phyloP scores from a whole-genome alignment of 2,113 vertebrate genomes.

The Calidris pugnax region DNA sequence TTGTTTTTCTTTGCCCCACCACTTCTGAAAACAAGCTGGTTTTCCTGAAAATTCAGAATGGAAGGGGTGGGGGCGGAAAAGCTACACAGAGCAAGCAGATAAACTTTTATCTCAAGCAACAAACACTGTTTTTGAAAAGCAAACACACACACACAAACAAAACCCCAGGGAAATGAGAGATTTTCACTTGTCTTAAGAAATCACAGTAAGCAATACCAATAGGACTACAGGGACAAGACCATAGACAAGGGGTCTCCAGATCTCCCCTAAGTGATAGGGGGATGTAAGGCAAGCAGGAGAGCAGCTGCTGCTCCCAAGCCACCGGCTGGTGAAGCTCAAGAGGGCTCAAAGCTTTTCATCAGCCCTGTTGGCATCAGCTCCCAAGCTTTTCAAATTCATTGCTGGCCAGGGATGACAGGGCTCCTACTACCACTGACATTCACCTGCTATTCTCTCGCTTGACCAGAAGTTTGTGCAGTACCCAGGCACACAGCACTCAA shows the following conservation, averaged over 20 bases:
- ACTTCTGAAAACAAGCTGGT: neutral
- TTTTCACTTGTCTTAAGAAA: neutral
- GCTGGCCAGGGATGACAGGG: neutral
- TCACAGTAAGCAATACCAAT: neutral
- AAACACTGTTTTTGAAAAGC: neutral
- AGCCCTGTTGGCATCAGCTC: neutral
- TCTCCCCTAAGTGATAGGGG: no score
- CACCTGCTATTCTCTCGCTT: neutral
- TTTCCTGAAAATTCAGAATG: neutral
- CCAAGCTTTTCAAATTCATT: neutral
- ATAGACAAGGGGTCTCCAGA: neutral
- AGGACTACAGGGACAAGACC: neutral
- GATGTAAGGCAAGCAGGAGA: neutral
- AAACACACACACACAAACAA: neutral
- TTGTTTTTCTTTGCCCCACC: neutral
- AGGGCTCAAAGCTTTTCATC: neutral
- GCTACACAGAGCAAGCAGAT: neutral
- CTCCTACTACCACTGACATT: neutral
- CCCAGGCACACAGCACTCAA: neutral
- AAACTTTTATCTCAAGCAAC: neutral
- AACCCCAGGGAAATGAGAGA: neutral
- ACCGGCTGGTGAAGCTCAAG: fast-evolving
- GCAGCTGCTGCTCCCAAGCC: neutral
- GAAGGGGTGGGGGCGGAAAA: neutral
- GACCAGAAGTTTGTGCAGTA: neutral